These are phyloP conservation scores for Cottus gobio DNA, from an alignment of 2,113 vertebrate genomes.

Conservation along the genomic window DNA sequence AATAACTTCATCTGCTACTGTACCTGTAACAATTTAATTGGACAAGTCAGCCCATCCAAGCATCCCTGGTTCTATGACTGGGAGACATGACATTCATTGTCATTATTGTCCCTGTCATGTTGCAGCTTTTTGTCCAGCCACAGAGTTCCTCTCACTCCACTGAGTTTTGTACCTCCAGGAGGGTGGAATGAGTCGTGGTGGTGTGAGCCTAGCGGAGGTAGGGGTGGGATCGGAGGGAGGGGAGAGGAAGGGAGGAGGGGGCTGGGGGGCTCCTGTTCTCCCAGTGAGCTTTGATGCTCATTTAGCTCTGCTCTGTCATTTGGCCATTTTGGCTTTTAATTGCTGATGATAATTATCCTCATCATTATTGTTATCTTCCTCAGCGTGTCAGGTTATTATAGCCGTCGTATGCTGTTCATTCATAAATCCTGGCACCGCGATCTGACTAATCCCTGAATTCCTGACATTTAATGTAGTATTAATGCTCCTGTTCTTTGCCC, in stretches of 20 bases:
- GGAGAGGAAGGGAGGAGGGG: not conserved
- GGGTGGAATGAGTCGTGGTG: constrained; percentile 63
- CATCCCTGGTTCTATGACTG: constrained; percentile 93
- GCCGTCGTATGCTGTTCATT: constrained; percentile 60
- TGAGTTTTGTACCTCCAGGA: constrained; percentile 96
- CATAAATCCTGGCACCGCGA: constrained; percentile 69
- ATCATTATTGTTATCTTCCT: constrained; percentile 79
- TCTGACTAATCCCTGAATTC: constrained; percentile 75
- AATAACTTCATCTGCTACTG: constrained; percentile 87
- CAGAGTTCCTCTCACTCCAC: constrained; percentile 96
- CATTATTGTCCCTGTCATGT: constrained; percentile 99
- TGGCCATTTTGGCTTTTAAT: constrained; percentile 76
- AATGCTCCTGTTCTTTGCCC: constrained; percentile 70
- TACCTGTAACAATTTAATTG: constrained; percentile 99
- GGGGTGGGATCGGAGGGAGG: constrained; percentile 71
- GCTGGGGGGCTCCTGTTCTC: constrained; percentile 81
- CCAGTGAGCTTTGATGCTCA: constrained; percentile 92
- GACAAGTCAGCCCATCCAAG: constrained; percentile 96
- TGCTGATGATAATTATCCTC: constrained; percentile 79
- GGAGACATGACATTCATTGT: constrained; percentile 99
- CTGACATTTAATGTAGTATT: constrained; percentile 80
- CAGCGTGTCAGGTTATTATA: constrained; percentile 70
- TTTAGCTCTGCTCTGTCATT: constrained; percentile 90
- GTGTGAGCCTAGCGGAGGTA: constrained; percentile 87
- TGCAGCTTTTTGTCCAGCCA: constrained; percentile 95